Base-by-base conservation (phyloP, 1,140 invertebrate species). In the Nephotettix cincticeps region DNA sequence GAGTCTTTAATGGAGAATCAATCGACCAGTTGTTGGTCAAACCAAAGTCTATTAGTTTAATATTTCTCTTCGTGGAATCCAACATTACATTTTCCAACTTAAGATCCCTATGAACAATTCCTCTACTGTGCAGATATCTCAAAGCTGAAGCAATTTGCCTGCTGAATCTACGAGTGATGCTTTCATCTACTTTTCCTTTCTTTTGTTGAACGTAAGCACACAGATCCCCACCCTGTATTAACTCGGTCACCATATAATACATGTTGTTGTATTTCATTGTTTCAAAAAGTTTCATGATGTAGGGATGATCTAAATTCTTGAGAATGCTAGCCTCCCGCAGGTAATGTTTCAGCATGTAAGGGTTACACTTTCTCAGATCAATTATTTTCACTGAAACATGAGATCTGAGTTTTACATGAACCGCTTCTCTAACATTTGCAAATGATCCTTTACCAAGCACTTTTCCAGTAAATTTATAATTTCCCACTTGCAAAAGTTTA, bases 61-160 rank as follows among this genome's bases (percentile, higher is more conserved):
- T 85, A 74, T 85, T 86, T 73, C 86, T 85, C 72, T 87, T 88
- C 61, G 80, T 80, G 14, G 84, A 83, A 65, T 85, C 87, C 73
- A 91, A 77, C 86, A 91, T 89, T 29, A 91, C 87, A 76, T 91
- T 91, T 78, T 91, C 89, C 88, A 91, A 90, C 81, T 91, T 91
- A 66, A 91, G 79, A 79, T 91, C 89, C 68, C 90, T 84, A 80
- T 90, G 89, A 66, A 89, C 86, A 66, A 90, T 86, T 51, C 88
- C 87, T 54, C 85, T 79, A 27, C 84, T 84, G 77, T 91, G 90
- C 81, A 91, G 87, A 77, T 91, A 88, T 56, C 85, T 80, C 43
- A 91, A 80, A 29, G 89, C 89, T 14, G 88, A 89, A 6, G 87
- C 84, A 36, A 91, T 82, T 79, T 91, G 89, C 30, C 86, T 82